Evolutionary conservation across 92 coral and sea anemone genomes (phyloP).

Genomic region (Parazoanthus atlanticus): DNA sequence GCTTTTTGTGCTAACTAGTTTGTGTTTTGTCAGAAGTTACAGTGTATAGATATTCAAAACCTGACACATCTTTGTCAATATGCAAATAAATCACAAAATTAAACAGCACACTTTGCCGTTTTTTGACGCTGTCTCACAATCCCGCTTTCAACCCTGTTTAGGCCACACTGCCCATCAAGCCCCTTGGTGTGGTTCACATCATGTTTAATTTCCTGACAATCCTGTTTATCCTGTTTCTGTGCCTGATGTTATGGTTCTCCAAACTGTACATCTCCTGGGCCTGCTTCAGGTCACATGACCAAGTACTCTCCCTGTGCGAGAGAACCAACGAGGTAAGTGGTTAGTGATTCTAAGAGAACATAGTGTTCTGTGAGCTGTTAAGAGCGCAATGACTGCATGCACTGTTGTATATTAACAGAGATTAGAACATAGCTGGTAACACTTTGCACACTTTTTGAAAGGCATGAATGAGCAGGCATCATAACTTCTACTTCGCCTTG

Average conservation of each 20-base stretch:
- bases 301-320: slow-evolving; percentile 83
- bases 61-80: too few species aligned
- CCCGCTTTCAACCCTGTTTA: slow-evolving; percentile 18
- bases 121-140: background rate
- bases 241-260: slow-evolving; percentile 92
- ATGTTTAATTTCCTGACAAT: slow-evolving; percentile 76
- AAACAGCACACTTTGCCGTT: too few species aligned
- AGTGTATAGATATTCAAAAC: too few species aligned
- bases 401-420: too few species aligned
- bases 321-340: slow-evolving; percentile 80
- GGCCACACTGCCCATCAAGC: slow-evolving; percentile 81
- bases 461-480: too few species aligned
- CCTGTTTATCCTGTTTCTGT: slow-evolving; percentile 72
- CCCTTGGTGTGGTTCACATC: slow-evolving; percentile 85
- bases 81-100: too few species aligned
- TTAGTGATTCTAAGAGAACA: background rate
- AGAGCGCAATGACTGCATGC: too few species aligned
- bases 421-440: too few species aligned
- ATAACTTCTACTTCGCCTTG: too few species aligned
- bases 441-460: too few species aligned
- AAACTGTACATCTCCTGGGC: slow-evolving; percentile 96
- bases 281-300: slow-evolving; percentile 78
- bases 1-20: too few species aligned
- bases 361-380: background rate
- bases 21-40: too few species aligned